Evolutionary conservation across 1,140 invertebrate genomes (phyloP).

Genomic region (Nylanderia fulva): DNA sequence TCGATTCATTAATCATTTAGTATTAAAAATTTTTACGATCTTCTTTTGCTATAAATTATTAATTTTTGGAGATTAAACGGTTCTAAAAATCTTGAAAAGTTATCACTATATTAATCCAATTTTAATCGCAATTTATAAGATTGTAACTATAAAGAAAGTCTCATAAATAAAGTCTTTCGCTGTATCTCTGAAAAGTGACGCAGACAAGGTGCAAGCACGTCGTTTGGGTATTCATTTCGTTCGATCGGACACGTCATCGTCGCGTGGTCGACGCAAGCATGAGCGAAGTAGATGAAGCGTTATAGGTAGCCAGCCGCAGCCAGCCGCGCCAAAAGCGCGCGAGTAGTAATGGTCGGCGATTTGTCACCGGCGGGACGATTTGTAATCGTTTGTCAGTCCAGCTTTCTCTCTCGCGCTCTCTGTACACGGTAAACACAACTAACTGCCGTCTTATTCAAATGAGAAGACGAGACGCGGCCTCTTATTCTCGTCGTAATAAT

Average conservation of each 20-base stretch:
- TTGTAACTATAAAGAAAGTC: not conserved
- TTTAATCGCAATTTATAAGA: conserved; percentile 3
- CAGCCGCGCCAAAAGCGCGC: conserved; percentile 68
- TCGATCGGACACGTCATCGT: conserved; percentile 49
- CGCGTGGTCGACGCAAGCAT: conserved; percentile 26
- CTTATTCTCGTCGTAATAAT: conserved; percentile 42
- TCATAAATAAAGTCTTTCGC: not conserved
- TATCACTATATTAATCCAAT: not conserved
- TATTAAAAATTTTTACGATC: not conserved
- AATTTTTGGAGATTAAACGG: not conserved
- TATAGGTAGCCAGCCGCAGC: conserved; percentile 26
- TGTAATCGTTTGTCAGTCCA: conserved; percentile 84
- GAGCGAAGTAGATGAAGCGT: conserved; percentile 27
- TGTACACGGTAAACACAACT: conserved; percentile 83
- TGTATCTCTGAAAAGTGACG: conserved; percentile 9
- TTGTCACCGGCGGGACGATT: conserved; percentile 78
- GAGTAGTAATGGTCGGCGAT: conserved; percentile 64
- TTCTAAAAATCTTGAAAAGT: not conserved
- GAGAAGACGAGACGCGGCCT: conserved; percentile 71
- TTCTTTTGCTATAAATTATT: not conserved
- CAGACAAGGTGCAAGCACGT: conserved; percentile 14
- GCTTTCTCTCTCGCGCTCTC: conserved; percentile 27
- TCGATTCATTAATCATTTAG: too few species aligned
- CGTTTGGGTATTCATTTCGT: conserved; percentile 32
- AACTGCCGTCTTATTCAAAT: conserved; percentile 85